These are phyloP conservation scores for Tilapia sparmanii DNA, from an alignment of 2,113 vertebrate genomes.

Conservation along the genomic window DNA sequence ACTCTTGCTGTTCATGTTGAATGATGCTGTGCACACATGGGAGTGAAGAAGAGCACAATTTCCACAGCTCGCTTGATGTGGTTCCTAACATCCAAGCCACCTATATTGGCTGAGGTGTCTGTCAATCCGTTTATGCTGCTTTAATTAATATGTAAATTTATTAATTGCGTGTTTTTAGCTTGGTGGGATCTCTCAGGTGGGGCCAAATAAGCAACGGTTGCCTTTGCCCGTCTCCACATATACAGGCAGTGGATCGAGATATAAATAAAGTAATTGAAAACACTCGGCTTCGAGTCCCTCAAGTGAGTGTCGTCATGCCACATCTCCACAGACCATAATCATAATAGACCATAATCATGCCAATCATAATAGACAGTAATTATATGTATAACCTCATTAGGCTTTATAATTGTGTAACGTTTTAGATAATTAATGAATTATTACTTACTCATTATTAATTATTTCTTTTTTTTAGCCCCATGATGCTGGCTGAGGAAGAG, in stretches of 20 bases:
- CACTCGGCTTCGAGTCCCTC: neutral
- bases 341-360: slow-evolving; percentile 20
- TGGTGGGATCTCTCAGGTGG: slow-evolving; percentile 40
- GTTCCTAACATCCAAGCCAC: slow-evolving; percentile 22
- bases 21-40: neutral
- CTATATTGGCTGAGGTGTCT: slow-evolving; percentile 21
- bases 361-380: slow-evolving; percentile 35
- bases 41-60: neutral
- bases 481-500: neutral
- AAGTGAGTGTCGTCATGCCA: neutral
- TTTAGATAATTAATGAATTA: slow-evolving; percentile 9
- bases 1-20: neutral
- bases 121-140: slow-evolving; percentile 27
- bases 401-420: slow-evolving; percentile 28
- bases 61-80: slow-evolving; percentile 12
- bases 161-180: slow-evolving; percentile 16
- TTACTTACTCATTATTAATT: slow-evolving; percentile 8
- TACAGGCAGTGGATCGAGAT: neutral
- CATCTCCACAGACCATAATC: slow-evolving; percentile 11
- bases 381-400: slow-evolving; percentile 13
- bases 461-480: neutral
- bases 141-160: slow-evolving; percentile 65
- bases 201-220: slow-evolving; percentile 4
- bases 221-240: slow-evolving; percentile 16
- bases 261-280: slow-evolving; percentile 41